Percentiles rank a stretch among this genome's conserved stretches.
phyloP scores from a whole-genome alignment of 2,113 vertebrate genomes.

The Cricetomys ansorgei region DNA sequence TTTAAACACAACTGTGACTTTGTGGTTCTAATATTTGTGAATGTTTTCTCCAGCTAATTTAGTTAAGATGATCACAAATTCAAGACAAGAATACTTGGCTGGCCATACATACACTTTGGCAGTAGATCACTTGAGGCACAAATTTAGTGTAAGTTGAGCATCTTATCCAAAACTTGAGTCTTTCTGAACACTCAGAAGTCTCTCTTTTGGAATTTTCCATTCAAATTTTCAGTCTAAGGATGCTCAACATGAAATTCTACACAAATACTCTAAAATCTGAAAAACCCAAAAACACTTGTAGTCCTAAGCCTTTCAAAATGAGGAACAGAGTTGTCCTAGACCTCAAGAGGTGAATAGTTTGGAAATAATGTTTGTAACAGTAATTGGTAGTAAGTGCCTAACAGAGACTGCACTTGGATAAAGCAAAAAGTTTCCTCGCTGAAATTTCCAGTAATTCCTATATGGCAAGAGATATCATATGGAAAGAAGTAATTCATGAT shows the following conservation, averaged over 20 bases:
- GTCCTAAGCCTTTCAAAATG: not conserved
- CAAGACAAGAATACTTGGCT: not conserved
- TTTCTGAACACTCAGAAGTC: not conserved
- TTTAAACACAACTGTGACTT: not conserved
- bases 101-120: not conserved
- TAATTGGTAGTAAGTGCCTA: not conserved
- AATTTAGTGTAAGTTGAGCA: not conserved
- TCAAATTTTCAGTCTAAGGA: not conserved
- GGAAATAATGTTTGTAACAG: not conserved
- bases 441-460: not conserved
- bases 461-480: not conserved
- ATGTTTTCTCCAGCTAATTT: constrained; percentile 38
- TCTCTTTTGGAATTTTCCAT: not conserved
- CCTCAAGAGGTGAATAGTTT: not conserved
- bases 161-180: not conserved
- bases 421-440: not conserved
- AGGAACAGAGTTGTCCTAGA: not conserved
- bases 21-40: constrained; percentile 10
- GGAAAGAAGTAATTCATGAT: not conserved
- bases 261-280: not conserved
- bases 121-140: not conserved
- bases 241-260: not conserved
- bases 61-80: not conserved
- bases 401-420: not conserved
- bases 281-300: not conserved